These are phyloP conservation scores for Tetragnatha montana DNA, from an alignment of 2,888 invertebrate genomes.

Conservation along the genomic window DNA sequence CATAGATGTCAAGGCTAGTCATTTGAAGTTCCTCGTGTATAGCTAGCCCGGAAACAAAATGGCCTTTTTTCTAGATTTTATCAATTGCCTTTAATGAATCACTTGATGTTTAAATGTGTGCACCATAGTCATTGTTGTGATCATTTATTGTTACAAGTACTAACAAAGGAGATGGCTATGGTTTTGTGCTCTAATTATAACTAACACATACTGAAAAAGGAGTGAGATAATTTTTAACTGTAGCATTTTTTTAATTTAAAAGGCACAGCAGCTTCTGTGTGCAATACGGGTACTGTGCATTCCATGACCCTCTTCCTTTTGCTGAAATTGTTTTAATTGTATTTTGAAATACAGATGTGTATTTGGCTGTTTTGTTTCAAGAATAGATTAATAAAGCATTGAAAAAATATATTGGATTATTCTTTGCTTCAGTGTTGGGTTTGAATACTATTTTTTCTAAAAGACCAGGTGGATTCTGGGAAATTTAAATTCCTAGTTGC, in stretches of 20 bases:
- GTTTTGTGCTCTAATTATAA: conserved; percentile 63
- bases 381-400: conserved; percentile 71
- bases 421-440: too few species aligned
- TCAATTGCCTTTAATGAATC: conserved; percentile 69
- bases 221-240: conserved; percentile 59
- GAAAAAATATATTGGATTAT: conserved; percentile 24
- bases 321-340: conserved; percentile 70
- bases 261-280: conserved; percentile 71
- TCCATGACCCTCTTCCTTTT: conserved; percentile 70
- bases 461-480: too few species aligned
- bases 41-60: conserved; percentile 70
- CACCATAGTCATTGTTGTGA: conserved; percentile 70
- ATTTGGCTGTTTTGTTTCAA: conserved; percentile 64
- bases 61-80: conserved; percentile 71
- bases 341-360: conserved; percentile 56
- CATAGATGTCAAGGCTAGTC: conserved; percentile 71
- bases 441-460: too few species aligned
- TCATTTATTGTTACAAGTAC: conserved; percentile 66
- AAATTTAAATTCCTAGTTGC: too few species aligned
- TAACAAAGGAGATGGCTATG: conserved; percentile 64
- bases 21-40: conserved; percentile 70
- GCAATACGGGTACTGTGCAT: conserved; percentile 72
- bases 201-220: conserved; percentile 39
- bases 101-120: conserved; percentile 68
- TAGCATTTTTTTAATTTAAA: conserved; percentile 60